Evolutionary conservation across 2,888 invertebrate genomes (phyloP).

Genomic region (Prionchulus punctatus): DNA sequence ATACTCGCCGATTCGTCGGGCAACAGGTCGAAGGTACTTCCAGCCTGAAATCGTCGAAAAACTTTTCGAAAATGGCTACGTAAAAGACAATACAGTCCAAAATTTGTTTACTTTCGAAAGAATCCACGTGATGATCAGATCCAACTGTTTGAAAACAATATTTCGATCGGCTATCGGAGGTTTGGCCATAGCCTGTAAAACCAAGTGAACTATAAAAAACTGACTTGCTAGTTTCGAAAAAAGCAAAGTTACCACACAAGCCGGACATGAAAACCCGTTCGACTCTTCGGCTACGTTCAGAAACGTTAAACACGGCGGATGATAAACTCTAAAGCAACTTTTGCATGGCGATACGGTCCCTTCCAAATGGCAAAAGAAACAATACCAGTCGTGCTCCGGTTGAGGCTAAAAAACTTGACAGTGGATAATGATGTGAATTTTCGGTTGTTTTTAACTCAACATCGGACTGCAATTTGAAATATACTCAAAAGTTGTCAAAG

Average conservation of each 20-base stretch:
- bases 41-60: neutral
- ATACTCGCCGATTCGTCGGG: neutral
- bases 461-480: no score
- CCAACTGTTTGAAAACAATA: neutral
- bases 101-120: constrained; percentile 30
- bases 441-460: no score
- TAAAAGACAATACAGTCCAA: no score
- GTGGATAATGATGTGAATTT: no score
- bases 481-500: no score
- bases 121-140: neutral
- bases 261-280: neutral
- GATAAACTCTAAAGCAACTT: constrained; percentile 54
- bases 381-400: constrained; percentile 54
- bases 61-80: no score
- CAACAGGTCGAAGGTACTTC: neutral
- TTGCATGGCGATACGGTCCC: constrained; percentile 50
- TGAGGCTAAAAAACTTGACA: no score
- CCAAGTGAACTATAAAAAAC: no score
- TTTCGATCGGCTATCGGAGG: neutral
- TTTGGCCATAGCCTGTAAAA: neutral
- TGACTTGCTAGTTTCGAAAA: no score
- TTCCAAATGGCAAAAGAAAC: constrained; percentile 58
- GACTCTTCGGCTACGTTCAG: neutral
- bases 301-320: constrained; percentile 40
- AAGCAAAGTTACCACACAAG: neutral